Base-by-base conservation (phyloP, 2,797 vertebrate species). In the Myotis findleyi region DNA sequence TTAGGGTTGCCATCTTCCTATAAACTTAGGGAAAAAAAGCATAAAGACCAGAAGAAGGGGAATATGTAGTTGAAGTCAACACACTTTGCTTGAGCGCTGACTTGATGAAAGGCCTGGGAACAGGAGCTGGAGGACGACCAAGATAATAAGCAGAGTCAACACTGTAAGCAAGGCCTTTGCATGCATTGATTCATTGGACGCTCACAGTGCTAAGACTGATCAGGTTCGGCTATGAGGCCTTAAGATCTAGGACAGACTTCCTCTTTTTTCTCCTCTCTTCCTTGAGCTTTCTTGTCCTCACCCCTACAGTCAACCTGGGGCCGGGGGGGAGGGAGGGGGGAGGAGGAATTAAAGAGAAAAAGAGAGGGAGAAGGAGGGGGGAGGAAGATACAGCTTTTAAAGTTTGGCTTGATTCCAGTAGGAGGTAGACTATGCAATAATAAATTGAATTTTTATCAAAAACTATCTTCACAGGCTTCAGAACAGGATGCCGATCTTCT, bases 371-470 rank as follows among this genome's bases (percentile, higher is more conserved):
- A 11, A 16, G 7, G 14, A 14, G n/a, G 30, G 18, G 38, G 6
- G 21, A 44, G 11, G 12, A 71, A 93, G 94, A 95, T 96, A 88
- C 95, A 91, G 77, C 80, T 77, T 95, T 66, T 41, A 72, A 41
- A 86, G 91, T 68, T 47, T 94, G 93, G 82, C 82, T 97, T 87
- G 0, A 4, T 59, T 96, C 72, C 83, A 97, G 90, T 25, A 97
- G 91, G 95, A 96, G 93, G 92, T 80, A 97, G 87, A 96, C 2
- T 12, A 80, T 93, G 80, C 72, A 95, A 87, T 59, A 89, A 73
- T 80, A 93, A 96, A 97, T 95, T 95, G 38, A 92, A 97, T 91
- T 23, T 76, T 21, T 94, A 95, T 96, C 79, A 95, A 93, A 97
- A 95, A 96, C 93, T 95, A 95, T 96, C 18, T 92, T 91, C 79